Evolutionary conservation across 2,888 invertebrate genomes (phyloP), one percentile per base, ranked within the genome.

Genomic region (Brassicogethes aeneus): DNA sequence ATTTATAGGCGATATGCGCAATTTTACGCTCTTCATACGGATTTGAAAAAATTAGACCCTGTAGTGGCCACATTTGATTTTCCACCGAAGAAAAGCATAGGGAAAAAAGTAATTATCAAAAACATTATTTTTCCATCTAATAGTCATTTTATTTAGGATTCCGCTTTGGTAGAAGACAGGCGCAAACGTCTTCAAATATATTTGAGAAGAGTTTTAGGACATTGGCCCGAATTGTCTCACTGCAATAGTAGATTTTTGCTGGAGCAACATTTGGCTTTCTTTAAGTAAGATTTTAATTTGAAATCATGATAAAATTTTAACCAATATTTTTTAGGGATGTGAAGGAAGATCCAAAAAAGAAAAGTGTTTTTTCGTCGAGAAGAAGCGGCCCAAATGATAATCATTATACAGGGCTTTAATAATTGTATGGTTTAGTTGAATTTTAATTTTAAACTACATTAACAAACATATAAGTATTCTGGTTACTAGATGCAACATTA

Each of bases 1-100:
- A 82, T 95, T n/a, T 92, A 92, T 64, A 79, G 93, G 52, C 78
- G 96, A 58, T 96, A 95, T 62, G 85, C 91, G 3, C 93, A 95
- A 65, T 95, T 96, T 67, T 77, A 90, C 62, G 80, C 85, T 47
- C 71, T 95, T 16, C 91, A 95, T 64, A 78, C 79, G 45, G 82
- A 85, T 53, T 70, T 94, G 32, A 88, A 85, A 62, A 91, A 90
- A 61, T 79, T 85, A 60, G 87, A 90, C 61, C 77, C 84, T 1
- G 73, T 82, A 43, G 80, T 93, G 38, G 77, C 81, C 14, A 78
- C 80, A 2, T 88, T 91, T 61, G 87, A 90, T 61, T 94, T 96
- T 70, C 95, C 96, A 5, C 93, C 92, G 1, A 96, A 96, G 69
- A 95, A 93, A 70, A 85, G 89, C 42, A 76, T 96, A 54, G 87